These are phyloP conservation scores for Perdita meconis DNA, from an alignment of 2,888 invertebrate genomes.

Conservation along the genomic window DNA sequence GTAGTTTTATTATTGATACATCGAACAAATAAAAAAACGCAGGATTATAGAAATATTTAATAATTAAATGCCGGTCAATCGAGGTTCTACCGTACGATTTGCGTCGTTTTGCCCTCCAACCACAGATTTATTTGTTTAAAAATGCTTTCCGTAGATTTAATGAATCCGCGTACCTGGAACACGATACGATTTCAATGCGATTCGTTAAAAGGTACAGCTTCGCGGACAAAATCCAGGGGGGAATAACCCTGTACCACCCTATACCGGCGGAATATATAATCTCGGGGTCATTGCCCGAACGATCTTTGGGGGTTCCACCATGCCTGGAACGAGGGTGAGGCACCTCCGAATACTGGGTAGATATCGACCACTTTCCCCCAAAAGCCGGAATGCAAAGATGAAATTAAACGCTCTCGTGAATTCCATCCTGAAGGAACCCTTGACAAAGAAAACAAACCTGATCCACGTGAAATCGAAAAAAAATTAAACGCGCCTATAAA, in stretches of 20 bases:
- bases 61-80: no score
- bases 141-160: no score
- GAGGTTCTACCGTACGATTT: no score
- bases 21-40: no score
- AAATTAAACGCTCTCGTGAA: slow-evolving; percentile 31
- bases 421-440: not conserved
- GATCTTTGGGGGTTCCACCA: slow-evolving; percentile 81
- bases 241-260: slow-evolving; percentile 65
- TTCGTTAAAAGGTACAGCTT: slow-evolving; percentile 43
- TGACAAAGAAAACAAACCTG: not conserved
- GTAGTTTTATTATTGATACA: no score
- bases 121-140: no score
- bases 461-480: no score
- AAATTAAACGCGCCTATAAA: not conserved
- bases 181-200: not conserved
- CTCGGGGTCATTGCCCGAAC: slow-evolving; percentile 82
- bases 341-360: slow-evolving; percentile 70
- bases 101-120: no score
- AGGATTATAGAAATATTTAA: no score
- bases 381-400: slow-evolving; percentile 54
- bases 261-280: slow-evolving; percentile 70
- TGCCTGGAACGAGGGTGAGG: slow-evolving; percentile 77
- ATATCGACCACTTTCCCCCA: slow-evolving; percentile 69
- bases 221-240: slow-evolving; percentile 52
- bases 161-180: no score